Evolutionary conservation across 1,140 invertebrate genomes (phyloP).

Genomic region (Dolichoris vasculosae): DNA sequence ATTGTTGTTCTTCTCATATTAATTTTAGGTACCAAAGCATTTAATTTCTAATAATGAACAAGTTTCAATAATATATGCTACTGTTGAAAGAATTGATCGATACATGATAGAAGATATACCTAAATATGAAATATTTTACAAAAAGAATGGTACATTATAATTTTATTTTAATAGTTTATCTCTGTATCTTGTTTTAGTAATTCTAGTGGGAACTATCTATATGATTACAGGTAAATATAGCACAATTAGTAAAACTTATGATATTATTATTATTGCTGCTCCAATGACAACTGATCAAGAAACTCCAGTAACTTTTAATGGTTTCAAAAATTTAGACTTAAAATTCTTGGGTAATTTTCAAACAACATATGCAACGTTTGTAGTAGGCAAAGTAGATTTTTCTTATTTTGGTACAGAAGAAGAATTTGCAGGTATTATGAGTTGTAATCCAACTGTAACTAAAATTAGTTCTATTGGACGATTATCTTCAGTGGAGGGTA

Average conservation of each 20-base stretch:
- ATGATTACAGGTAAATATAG: conserved; percentile 58
- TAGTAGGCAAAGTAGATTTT: conserved; percentile 74
- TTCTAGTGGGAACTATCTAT: conserved; percentile 5
- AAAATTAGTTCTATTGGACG: conserved; percentile 69
- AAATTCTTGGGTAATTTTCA: conserved; percentile 73
- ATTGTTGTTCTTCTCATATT: not conserved
- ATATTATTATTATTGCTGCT: conserved; percentile 78
- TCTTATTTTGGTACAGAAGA: conserved; percentile 72
- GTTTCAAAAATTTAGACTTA: conserved; percentile 62
- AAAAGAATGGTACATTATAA: not conserved
- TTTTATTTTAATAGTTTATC: conserved; percentile 43
- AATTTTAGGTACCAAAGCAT: conserved; percentile 65
- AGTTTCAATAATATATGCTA: conserved; percentile 68
- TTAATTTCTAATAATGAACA: conserved; percentile 65
- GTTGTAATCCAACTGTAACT: conserved; percentile 70
- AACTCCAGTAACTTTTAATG: conserved; percentile 63
- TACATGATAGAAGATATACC: not conserved
- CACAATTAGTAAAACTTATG: conserved; percentile 69
- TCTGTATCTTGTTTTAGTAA: not conserved
- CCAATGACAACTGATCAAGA: conserved; percentile 74
- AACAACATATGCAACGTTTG: conserved; percentile 77
- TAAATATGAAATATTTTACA: conserved; percentile 51
- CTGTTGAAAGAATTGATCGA: conserved; percentile 64
- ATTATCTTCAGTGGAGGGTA: conserved; percentile 69
- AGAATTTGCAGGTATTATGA: conserved; percentile 72